Evolutionary conservation across 2,113 vertebrate species (phyloP).

Genomic region (Cairina moschata): DNA sequence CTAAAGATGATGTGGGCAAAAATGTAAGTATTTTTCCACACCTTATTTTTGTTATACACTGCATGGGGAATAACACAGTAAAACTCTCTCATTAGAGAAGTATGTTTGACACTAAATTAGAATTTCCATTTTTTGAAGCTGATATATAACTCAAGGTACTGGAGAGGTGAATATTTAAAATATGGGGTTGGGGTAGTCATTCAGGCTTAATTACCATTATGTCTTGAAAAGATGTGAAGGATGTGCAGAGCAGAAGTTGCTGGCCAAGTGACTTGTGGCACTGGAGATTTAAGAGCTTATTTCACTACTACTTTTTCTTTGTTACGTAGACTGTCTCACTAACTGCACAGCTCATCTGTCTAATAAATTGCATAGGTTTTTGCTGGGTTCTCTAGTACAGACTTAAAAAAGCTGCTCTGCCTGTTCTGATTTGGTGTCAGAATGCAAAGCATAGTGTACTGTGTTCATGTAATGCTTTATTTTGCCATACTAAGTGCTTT

Average conservation of each 20-base stretch:
- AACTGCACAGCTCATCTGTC: neutral
- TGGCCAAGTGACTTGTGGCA: neutral
- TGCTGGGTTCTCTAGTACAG: neutral
- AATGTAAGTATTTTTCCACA: constrained; percentile 81
- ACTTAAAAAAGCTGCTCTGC: neutral
- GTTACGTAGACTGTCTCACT: neutral
- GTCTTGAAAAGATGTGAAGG: neutral
- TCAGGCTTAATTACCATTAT: neutral
- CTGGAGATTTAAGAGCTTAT: neutral
- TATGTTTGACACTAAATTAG: neutral
- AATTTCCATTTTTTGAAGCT: neutral
- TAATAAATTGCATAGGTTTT: neutral
- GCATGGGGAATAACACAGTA: neutral
- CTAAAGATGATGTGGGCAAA: constrained; percentile 97
- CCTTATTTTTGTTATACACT: neutral
- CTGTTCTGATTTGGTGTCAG: neutral
- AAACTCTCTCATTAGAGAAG: neutral
- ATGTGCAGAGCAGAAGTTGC: neutral
- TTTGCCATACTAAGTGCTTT: neutral
- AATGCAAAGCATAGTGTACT: neutral
- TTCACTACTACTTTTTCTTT: neutral
- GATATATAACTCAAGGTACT: neutral
- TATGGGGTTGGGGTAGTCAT: neutral
- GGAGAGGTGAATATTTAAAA: neutral
- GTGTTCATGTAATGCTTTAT: neutral